These are phyloP conservation scores for Zaprionus nigranus DNA, from an alignment of 1,140 invertebrate genomes.

Conservation along the genomic window DNA sequence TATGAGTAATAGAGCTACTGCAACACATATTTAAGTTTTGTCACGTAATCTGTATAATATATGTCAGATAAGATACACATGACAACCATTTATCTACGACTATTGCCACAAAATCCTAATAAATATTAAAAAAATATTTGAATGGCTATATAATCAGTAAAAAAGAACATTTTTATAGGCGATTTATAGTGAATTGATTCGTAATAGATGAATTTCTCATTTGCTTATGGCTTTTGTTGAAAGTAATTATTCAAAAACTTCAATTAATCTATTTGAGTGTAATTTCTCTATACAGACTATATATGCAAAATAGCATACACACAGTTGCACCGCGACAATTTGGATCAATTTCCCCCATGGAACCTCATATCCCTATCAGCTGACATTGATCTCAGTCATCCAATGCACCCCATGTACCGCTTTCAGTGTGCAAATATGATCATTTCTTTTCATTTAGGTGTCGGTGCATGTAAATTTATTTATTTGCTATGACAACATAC, in stretches of 20 bases:
- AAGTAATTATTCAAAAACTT: constrained; percentile 26
- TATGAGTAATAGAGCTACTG: neutral
- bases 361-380: constrained; percentile 34
- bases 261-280: constrained; percentile 47
- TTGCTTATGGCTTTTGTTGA: neutral
- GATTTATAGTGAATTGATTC: neutral
- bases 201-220: neutral
- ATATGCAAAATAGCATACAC: neutral
- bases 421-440: neutral
- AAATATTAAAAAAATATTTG: neutral
- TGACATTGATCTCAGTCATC: constrained; percentile 47
- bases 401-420: neutral
- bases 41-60: neutral
- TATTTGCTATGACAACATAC: constrained; percentile 44
- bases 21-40: neutral
- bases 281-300: neutral
- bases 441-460: constrained; percentile 63
- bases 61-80: neutral
- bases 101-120: too few species aligned
- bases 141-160: neutral
- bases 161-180: neutral
- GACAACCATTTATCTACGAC: neutral
- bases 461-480: constrained; percentile 73
- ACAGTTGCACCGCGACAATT: constrained; percentile 43
- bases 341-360: constrained; percentile 43